These are phyloP conservation scores for Myotis vivesi DNA, from an alignment of 2,797 vertebrate species.

Conservation along the genomic window DNA sequence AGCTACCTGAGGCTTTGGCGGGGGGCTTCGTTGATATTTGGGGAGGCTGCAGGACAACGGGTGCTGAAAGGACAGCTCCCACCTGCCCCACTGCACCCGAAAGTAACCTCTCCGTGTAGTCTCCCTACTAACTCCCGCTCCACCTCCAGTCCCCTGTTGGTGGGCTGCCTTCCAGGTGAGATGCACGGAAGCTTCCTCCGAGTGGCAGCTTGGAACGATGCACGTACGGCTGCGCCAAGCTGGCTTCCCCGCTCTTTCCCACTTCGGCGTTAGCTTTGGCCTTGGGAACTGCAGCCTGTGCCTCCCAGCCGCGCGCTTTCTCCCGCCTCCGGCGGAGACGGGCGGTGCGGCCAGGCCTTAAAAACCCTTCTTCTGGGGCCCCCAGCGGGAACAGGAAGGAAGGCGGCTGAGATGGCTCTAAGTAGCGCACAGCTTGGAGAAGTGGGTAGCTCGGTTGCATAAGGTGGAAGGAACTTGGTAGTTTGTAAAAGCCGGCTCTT, in stretches of 20 bases:
- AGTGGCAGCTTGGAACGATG: conserved; percentile 43
- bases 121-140: not conserved
- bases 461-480: conserved; percentile 76
- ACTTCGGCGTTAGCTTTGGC: conserved; percentile 36
- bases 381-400: conserved; percentile 68
- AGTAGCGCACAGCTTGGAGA: conserved; percentile 61
- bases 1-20: not conserved
- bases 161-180: conserved; percentile 51
- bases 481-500: conserved; percentile 65
- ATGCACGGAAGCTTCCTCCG: not conserved
- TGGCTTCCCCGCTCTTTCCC: not conserved
- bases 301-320: conserved; percentile 41
- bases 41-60: conserved; percentile 45
- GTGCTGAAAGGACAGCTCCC: conserved; percentile 87
- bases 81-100: conserved; percentile 66
- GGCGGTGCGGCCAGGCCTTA: conserved; percentile 37
- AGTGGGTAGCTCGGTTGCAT: conserved; percentile 69
- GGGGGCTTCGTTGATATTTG: conserved; percentile 14
- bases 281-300: conserved; percentile 9
- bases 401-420: conserved; percentile 46
- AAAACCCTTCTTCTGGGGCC: conserved; percentile 66
- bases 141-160: not conserved
- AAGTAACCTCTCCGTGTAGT: conserved; percentile 28
- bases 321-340: conserved; percentile 7
- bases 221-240: conserved; percentile 67